These are phyloP conservation scores for Agrotis exclamationis DNA, from an alignment of 2,888 invertebrate genomes.

Conservation along the genomic window DNA sequence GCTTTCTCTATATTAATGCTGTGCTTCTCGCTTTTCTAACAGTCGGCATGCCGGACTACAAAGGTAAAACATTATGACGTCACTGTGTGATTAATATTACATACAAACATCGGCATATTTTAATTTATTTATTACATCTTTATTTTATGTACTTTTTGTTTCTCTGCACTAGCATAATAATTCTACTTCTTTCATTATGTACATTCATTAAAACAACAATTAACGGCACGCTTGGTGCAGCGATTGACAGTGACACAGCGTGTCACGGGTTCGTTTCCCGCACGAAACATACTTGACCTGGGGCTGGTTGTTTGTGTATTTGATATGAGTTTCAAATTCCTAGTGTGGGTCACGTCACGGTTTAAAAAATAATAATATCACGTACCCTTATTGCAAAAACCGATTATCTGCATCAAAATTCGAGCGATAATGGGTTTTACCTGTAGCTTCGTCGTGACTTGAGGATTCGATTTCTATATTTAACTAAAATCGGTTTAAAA, in stretches of 20 bases:
- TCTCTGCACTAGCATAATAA: not conserved
- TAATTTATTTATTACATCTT: constrained; percentile 14
- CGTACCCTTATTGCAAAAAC: no score
- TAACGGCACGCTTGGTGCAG: no score
- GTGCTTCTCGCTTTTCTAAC: constrained; percentile 74
- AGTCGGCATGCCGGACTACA: constrained; percentile 91
- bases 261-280: no score
- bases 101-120: constrained; percentile 17
- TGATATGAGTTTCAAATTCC: no score
- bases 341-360: not conserved
- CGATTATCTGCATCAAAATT: no score
- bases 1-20: constrained; percentile 68
- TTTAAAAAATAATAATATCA: not conserved
- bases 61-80: constrained; percentile 77
- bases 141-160: not conserved
- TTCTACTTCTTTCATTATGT: not conserved
- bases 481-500: no score
- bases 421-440: no score
- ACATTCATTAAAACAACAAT: not conserved
- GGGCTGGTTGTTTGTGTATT: no score
- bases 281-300: no score
- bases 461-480: no score
- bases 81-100: constrained; percentile 39
- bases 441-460: no score
- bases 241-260: no score